Conservation (phyloP, 2,113 vertebrate species). For the Zosterops japonicus region DNA sequence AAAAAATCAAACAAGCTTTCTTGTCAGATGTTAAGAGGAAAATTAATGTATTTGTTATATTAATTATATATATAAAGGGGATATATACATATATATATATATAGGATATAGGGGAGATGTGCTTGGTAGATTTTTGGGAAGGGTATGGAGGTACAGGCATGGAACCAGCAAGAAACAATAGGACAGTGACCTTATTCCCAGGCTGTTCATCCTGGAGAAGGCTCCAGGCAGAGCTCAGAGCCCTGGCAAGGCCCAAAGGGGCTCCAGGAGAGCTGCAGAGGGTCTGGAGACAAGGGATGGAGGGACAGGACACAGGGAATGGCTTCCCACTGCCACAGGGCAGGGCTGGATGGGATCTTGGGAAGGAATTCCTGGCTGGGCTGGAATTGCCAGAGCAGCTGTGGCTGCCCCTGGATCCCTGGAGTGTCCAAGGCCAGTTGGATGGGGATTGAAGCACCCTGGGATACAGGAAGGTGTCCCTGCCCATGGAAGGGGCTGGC, state of each 20-base stretch:
- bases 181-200: not conserved
- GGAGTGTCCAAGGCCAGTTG: rapidly evolving
- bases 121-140: not conserved
- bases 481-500: not conserved
- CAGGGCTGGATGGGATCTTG: not conserved
- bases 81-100: too few relatives aligned
- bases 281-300: not conserved
- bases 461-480: rapidly evolving
- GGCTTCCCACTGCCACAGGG: not conserved
- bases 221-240: not conserved
- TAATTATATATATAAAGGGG: too few relatives aligned
- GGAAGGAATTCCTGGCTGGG: not conserved
- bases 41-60: not conserved
- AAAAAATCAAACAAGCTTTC: not conserved
- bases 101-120: too few relatives aligned
- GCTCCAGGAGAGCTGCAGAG: not conserved
- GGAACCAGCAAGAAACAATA: not conserved
- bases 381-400: not conserved
- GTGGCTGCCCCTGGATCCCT: not conserved
- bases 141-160: not conserved
- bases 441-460: rapidly evolving
- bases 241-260: rapidly evolving
- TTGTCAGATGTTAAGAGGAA: not conserved
- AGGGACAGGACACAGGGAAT: not conserved
- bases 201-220: not conserved